Evolutionary conservation across 2,797 vertebrate genomes (phyloP), one percentile per base, ranked within the genome.

Genomic region (Erpetoichthys calabaricus): DNA sequence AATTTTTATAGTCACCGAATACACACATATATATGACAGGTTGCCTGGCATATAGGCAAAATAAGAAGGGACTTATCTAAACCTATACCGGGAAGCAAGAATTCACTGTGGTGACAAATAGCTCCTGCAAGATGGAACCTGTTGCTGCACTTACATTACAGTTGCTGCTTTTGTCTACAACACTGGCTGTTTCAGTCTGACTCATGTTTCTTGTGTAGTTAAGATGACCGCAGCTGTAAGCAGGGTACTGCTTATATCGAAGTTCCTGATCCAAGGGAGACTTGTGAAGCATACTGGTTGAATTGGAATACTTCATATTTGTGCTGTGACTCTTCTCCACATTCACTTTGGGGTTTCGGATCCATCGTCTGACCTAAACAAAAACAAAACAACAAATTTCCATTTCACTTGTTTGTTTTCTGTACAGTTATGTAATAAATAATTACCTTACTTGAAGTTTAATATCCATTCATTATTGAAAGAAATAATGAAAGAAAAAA

Each of bases 281-380:
- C 65, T 83, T 80, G 8, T 73, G 77, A 25, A 25, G 25, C 62
- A 77, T 65, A 62, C 79, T 67, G 6, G 83, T 73, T 51, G 88
- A 69, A 57, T 83, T 88, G 0, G 91, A 69, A 60, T 89, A 88
- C 64, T 87, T 79, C 64, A 89, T 77, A 62, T 72, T 72, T 69
- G 88, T 73, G 1, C 80, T 83, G 57, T 90, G 84, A 54, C 81
- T 76, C 69, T 95, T 95, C 70, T 97, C 93, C 69, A 81, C 77
- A 2, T 75, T 90, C 62, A 92, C 88, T 78, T 93, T 88, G 0
- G 93, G 91, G 66, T 85, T 96, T 60, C 90, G 86, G 81, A 97
- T 96, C 94, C 94, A 98, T 73, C 91, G 77, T 58, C 93, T 85
- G 62, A 98, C 93, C 93, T 98, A 68, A 9, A 66, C 60, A 50